A percentile compares a stretch with the other conserved stretches of the same genome.
These are phyloP conservation scores for Caenorhabditis afra DNA, from an alignment of 2,888 invertebrate species.

Conservation along the genomic window DNA sequence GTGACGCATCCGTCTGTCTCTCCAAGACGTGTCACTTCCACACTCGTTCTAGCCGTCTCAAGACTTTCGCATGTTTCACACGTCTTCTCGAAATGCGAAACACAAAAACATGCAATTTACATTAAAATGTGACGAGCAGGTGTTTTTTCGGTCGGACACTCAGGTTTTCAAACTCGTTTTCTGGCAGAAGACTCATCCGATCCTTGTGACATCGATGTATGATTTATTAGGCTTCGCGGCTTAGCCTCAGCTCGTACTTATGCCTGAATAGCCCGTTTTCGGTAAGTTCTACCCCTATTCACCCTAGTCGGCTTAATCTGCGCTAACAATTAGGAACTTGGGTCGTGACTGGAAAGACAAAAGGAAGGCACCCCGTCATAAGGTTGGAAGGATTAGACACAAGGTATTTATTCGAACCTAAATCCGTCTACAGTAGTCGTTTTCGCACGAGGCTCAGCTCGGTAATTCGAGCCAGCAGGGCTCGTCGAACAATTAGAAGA, in stretches of 20 bases:
- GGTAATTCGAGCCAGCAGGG: background rate
- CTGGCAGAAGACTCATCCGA: background rate
- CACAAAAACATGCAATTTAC: conserved; percentile 1
- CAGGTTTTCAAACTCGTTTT: background rate
- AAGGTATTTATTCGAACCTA: conserved; percentile 19
- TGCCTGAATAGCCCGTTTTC: conserved; percentile 1
- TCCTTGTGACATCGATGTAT: background rate
- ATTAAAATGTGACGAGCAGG: conserved; percentile 15
- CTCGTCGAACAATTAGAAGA: conserved; percentile 16
- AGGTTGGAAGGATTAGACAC: conserved; percentile 16
- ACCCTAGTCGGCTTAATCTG: conserved; percentile 13
- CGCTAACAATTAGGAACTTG: conserved; percentile 5
- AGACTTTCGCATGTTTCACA: background rate
- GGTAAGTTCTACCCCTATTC: conserved; percentile 16
- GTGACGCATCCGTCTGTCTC: too few relatives aligned
- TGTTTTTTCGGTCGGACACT: conserved; percentile 5
- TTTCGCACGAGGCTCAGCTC: conserved; percentile 11
- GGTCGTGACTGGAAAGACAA: background rate
- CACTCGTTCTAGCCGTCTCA: background rate
- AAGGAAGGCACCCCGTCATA: conserved; percentile 7
- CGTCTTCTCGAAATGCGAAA: background rate
- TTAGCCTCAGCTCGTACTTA: background rate
- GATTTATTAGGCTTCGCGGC: background rate
- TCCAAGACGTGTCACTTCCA: conserved; percentile 1
- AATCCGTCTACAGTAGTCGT: conserved; percentile 28